Percentiles rank a stretch among this genome's conserved stretches.
phyloP scores from a whole-genome alignment of 2,888 invertebrate genomes.

The Shargacucullia verbasci region DNA sequence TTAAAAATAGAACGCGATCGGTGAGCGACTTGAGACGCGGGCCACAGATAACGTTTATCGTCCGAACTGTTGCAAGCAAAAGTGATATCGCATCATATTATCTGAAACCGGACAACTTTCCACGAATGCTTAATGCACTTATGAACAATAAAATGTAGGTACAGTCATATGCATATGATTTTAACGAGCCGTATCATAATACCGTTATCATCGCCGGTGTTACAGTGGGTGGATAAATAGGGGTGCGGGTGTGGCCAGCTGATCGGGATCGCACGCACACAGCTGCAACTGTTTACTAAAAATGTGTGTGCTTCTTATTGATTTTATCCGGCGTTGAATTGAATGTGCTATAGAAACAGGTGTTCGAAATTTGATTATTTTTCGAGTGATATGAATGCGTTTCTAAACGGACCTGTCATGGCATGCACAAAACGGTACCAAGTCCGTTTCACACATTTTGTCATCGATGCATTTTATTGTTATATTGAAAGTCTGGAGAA shows the following conservation, averaged over 20 bases:
- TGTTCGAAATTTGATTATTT: slow-evolving; percentile 64
- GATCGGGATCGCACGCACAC: slow-evolving; percentile 72
- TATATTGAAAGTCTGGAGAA: slow-evolving; percentile 5
- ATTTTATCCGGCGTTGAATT: slow-evolving; percentile 72
- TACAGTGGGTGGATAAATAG: slow-evolving; percentile 44
- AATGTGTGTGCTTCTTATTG: slow-evolving; percentile 71
- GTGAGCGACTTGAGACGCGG: slow-evolving; percentile 63
- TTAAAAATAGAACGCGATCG: slow-evolving; percentile 76
- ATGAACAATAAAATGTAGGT: slow-evolving; percentile 27
- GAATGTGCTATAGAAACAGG: slow-evolving; percentile 65
- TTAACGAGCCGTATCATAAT: slow-evolving; percentile 37
- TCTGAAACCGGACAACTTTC: slow-evolving; percentile 49
- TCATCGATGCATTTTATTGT: slow-evolving; percentile 7
- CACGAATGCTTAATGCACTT: slow-evolving; percentile 33
- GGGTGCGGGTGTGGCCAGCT: slow-evolving; percentile 82
- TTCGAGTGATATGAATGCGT: slow-evolving; percentile 27
- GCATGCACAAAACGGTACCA: no score
- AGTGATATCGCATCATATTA: slow-evolving; percentile 41
- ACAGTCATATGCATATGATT: slow-evolving; percentile 39
- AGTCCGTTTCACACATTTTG: no score
- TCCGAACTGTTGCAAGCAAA: slow-evolving; percentile 53
- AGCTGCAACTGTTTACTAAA: slow-evolving; percentile 76
- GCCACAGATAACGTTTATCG: slow-evolving; percentile 73
- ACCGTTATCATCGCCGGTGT: slow-evolving; percentile 36
- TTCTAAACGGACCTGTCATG: slow-evolving; percentile 20